Evolutionary conservation across 2,797 vertebrate species (phyloP), one percentile per base, ranked within the genome.

Genomic region (Protonibea diacanthus): DNA sequence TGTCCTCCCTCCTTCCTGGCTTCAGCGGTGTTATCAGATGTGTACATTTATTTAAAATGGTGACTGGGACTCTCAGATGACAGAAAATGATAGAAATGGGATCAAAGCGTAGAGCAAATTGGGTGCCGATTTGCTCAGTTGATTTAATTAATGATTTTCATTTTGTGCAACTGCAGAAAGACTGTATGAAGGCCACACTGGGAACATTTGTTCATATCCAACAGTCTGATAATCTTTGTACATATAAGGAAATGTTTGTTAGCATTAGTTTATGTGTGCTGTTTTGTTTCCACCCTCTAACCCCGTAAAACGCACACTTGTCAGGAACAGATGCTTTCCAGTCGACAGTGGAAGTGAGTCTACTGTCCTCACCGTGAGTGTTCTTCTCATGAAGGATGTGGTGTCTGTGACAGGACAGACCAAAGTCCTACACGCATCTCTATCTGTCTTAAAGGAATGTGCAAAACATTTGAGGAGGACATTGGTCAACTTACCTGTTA

Each of bases 281-380:
- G 45, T 79, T 66, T 89, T 88, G 60, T 86, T 87, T 76, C 72
- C 83, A 71, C 75, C 78, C 69, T 88, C 74, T 76, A 83, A 88
- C 67, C 80, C 89, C 44, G 63, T 87, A 78, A 82, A 94, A 82
- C 8, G 89, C 92, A 84, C 59, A 81, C 91, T 90, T 79, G 57
- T 84, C 85, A 85, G 87, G 88, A 91, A 88, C 82, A 82, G 87
- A 77, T 78, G 78, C 66, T 87, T 88, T 81, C 85, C 80, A 69
- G 78, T 83, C 76, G 18, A 23, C 83, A 42, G 71, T 53, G 63
- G 84, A 81, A 90, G 93, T 95, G 88, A 95, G 94, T 93, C 88
- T 65, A 82, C 86, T 81, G 82, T 78, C 65, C 57, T 58, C 74
- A 51, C 38, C 49, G 27, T 78, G 82, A 77, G 20, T 67, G 77